A percentile compares a stretch with the other conserved stretches of the same genome.
Evolutionary conservation across 2,113 vertebrate genomes (phyloP).

Genomic region (Solea solea): DNA sequence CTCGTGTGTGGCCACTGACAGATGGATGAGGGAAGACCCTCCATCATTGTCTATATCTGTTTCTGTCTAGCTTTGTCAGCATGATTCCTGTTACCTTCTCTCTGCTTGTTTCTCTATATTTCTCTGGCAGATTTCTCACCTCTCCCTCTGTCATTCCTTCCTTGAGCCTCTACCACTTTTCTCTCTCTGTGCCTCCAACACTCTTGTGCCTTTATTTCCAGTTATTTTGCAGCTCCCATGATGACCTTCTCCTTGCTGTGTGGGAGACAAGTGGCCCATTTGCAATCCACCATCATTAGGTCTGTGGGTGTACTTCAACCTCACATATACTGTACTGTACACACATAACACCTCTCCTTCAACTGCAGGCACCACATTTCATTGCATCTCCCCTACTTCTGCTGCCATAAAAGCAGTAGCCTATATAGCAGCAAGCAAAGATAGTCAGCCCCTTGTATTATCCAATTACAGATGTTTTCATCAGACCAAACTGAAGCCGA

Average conservation of each 20-base stretch:
- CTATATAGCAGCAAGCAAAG: no score
- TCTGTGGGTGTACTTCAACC: conserved; percentile 46
- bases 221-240: conserved; percentile 12
- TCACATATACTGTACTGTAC: conserved; percentile 3
- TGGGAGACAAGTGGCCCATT: conserved; percentile 21
- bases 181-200: conserved; percentile 1
- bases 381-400: background rate
- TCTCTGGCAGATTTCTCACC: background rate
- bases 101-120: background rate
- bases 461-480: no score
- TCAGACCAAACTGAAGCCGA: no score
- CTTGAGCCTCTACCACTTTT: conserved; percentile 5
- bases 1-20: conserved; percentile 22
- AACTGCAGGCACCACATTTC: background rate
- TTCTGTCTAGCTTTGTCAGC: conserved; percentile 41
- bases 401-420: background rate
- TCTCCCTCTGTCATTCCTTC: conserved; percentile 16
- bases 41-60: conserved; percentile 42
- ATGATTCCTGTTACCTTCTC: background rate
- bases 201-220: conserved; percentile 12
- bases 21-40: conserved; percentile 38
- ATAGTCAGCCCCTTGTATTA: no score
- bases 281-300: conserved; percentile 23
- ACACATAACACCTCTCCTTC: conserved; percentile 3
- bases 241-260: conserved; percentile 47